Evolutionary conservation across 2,797 vertebrate genomes (phyloP).

Genomic region (Toxotes lorentzi): DNA sequence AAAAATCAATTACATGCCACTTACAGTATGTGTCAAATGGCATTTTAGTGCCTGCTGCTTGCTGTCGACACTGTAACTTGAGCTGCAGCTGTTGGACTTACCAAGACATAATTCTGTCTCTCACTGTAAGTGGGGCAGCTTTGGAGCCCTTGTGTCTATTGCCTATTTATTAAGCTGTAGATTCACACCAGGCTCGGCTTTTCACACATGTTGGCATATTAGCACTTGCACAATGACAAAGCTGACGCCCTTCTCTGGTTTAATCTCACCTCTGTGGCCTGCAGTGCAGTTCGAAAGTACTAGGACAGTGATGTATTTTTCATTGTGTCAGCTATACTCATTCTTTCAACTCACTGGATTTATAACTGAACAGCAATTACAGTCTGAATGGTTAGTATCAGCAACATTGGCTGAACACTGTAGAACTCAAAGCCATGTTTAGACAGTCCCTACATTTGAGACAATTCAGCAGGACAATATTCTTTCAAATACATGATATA

Average conservation of each 20-base stretch:
- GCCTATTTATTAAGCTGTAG: conserved; percentile 43
- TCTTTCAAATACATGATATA: neutral
- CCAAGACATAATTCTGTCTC: conserved; percentile 57
- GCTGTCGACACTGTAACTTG: conserved; percentile 68
- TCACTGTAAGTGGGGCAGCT: conserved; percentile 42
- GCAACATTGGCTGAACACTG: neutral
- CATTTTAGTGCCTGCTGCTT: conserved; percentile 62
- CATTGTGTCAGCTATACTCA: conserved; percentile 1
- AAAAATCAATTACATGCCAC: conserved; percentile 79
- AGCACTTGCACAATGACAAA: conserved; percentile 14
- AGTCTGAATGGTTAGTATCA: neutral
- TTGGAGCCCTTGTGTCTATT: conserved; percentile 32
- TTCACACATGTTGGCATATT: conserved; percentile 33
- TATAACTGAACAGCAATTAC: neutral
- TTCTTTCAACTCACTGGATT: neutral
- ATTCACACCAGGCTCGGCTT: conserved; percentile 38
- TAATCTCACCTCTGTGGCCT: conserved; percentile 22
- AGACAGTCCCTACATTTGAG: neutral
- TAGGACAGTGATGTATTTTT: neutral
- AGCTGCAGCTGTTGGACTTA: conserved; percentile 73
- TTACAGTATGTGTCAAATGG: conserved; percentile 78
- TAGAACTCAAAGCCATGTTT: neutral
- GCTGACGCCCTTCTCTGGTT: neutral
- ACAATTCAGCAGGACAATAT: neutral
- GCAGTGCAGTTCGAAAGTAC: neutral